Evolutionary conservation across 2,888 invertebrate genomes (phyloP).

Genomic region (Drosophila stalkeri): DNA sequence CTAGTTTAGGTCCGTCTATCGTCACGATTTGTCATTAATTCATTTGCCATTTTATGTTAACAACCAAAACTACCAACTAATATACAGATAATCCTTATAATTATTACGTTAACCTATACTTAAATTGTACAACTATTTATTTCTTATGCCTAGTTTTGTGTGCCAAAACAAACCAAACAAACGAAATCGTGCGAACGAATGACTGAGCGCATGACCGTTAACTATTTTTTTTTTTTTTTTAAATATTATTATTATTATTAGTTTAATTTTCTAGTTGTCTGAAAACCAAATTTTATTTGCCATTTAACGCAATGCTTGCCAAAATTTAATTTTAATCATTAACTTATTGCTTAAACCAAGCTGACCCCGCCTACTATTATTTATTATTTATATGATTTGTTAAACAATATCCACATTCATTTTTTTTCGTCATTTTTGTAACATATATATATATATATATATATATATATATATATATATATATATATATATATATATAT

Average conservation of each 20-base stretch:
- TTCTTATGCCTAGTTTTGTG: constrained; percentile 61
- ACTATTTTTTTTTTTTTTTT: not conserved
- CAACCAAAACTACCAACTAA: constrained; percentile 25
- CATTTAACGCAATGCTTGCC: constrained; percentile 72
- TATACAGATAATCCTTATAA: constrained; percentile 3
- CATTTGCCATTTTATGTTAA: constrained; percentile 46
- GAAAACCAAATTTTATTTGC: constrained; percentile 57
- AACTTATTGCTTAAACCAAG: constrained; percentile 46
- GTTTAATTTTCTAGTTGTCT: constrained; percentile 16
- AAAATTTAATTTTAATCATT: constrained; percentile 60
- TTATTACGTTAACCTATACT: constrained; percentile 4
- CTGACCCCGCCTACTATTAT: constrained; percentile 45
- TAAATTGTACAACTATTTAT: constrained; percentile 53
- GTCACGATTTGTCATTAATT: not conserved
- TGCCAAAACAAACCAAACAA: constrained; percentile 53
- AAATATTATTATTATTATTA: not conserved
- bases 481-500: not conserved
- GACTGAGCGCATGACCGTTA: constrained; percentile 16
- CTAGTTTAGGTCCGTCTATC: constrained; percentile 8
- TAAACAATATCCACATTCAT: constrained; percentile 11
- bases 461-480: constrained; percentile 3
- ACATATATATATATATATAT: not conserved
- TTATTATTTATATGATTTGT: constrained; percentile 45
- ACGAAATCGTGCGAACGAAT: constrained; percentile 1
- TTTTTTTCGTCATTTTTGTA: constrained; percentile 10